These are phyloP conservation scores for Nesoenas mayeri DNA, from an alignment of 2,113 vertebrate species.

Conservation along the genomic window DNA sequence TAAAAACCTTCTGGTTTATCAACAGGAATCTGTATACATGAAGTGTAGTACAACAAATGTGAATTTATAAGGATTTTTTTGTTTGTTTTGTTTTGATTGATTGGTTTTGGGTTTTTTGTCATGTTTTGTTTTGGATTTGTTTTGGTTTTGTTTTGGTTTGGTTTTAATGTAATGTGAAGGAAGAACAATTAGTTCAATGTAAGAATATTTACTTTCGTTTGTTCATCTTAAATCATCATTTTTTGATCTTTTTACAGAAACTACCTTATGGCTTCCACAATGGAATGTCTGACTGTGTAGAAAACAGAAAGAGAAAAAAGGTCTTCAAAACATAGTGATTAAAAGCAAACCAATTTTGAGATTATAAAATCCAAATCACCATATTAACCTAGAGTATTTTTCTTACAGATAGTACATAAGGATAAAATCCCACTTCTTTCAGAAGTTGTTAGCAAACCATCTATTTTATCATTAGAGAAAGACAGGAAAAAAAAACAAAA, in stretches of 20 bases:
- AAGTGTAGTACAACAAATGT: neutral
- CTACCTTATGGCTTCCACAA: rapidly evolving
- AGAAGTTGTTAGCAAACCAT: neutral
- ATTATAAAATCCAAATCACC: neutral
- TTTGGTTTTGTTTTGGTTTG: too few relatives aligned
- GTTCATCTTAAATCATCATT: neutral
- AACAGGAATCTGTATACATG: neutral
- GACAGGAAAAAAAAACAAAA: neutral
- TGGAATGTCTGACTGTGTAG: neutral
- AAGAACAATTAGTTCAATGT: neutral
- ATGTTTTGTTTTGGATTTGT: too few relatives aligned
- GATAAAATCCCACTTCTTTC: neutral
- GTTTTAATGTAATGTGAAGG: neutral
- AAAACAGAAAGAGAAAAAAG: neutral
- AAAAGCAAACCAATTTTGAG: neutral
- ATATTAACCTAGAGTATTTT: neutral
- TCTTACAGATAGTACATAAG: neutral
- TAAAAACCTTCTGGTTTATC: neutral
- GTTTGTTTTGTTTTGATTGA: too few relatives aligned
- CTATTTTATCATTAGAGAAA: neutral
- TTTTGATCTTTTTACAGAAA: neutral
- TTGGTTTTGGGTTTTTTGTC: neutral
- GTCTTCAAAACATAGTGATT: neutral
- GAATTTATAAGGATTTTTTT: neutral
- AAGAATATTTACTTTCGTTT: neutral